Evolutionary conservation across 2,888 invertebrate species (phyloP).

Genomic region (Sphecodes monilicornis): DNA sequence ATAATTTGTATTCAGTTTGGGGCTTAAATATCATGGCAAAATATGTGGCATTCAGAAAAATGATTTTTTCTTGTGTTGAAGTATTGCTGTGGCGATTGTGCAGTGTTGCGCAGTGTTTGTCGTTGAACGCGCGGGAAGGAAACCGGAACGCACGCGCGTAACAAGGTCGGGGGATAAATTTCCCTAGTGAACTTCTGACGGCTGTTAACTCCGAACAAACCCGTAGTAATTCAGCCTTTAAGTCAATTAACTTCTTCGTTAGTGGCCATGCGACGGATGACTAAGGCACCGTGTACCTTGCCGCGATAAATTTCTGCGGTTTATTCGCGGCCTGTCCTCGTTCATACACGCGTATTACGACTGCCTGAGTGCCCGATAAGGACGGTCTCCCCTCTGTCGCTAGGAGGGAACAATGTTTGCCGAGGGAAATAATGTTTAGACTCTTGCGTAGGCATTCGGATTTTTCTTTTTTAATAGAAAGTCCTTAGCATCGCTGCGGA

Average conservation of each 20-base stretch:
- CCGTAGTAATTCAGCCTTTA: slow-evolving; percentile 64
- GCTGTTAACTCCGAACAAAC: slow-evolving; percentile 60
- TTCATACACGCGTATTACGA: slow-evolving; percentile 30
- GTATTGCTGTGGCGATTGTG: not conserved
- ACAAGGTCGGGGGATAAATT: slow-evolving; percentile 48
- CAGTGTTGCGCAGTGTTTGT: not conserved
- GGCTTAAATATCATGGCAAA: too few species aligned
- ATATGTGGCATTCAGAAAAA: too few species aligned
- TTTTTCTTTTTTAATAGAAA: not conserved
- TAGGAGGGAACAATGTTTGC: not conserved
- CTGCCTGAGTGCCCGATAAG: slow-evolving; percentile 31
- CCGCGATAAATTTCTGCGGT: slow-evolving; percentile 73
- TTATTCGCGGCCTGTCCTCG: slow-evolving; percentile 64
- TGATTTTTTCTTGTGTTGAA: not conserved
- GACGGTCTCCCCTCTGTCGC: not conserved
- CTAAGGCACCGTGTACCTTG: slow-evolving; percentile 69
- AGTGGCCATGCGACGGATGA: slow-evolving; percentile 66
- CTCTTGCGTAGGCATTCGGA: not conserved
- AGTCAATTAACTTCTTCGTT: slow-evolving; percentile 71
- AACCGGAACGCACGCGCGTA: slow-evolving; percentile 22
- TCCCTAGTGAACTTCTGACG: slow-evolving; percentile 54
- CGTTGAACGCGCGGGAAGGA: not conserved
- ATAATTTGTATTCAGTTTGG: too few species aligned
- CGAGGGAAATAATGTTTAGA: not conserved
- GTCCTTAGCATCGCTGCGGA: not conserved